Evolutionary conservation across 2,888 invertebrate genomes (phyloP).

Genomic region (Mimachlamys varia): DNA sequence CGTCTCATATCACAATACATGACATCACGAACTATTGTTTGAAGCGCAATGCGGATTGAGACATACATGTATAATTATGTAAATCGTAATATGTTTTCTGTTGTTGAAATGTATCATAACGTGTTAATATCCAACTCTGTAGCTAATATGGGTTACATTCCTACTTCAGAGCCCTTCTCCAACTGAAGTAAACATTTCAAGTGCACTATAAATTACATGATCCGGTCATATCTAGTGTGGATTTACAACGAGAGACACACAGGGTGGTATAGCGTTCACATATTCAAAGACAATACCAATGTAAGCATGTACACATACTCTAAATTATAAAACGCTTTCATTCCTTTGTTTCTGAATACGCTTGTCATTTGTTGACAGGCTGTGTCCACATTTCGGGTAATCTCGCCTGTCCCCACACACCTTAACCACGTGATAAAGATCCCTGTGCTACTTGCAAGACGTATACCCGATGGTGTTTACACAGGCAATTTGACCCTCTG

Average conservation of each 20-base stretch:
- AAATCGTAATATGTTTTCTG: background rate
- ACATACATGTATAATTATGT: no score
- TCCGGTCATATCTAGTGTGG: background rate
- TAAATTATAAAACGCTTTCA: background rate
- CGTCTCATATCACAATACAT: no score
- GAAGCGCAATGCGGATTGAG: no score
- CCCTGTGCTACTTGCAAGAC: background rate
- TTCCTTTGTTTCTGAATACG: background rate
- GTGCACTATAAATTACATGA: background rate
- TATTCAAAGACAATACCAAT: background rate
- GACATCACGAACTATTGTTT: no score
- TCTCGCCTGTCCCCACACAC: background rate
- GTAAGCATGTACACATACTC: background rate
- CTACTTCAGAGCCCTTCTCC: background rate
- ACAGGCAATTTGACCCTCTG: background rate
- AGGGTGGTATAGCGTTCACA: background rate
- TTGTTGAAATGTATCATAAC: background rate
- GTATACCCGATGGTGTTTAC: background rate
- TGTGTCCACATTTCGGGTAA: background rate
- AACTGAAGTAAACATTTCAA: background rate
- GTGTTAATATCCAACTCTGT: background rate
- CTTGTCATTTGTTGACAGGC: background rate
- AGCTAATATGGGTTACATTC: background rate
- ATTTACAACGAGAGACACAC: background rate
- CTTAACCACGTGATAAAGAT: background rate